These are phyloP conservation scores for Plecotus auritus DNA, from an alignment of 2,113 vertebrate genomes.

Conservation along the genomic window DNA sequence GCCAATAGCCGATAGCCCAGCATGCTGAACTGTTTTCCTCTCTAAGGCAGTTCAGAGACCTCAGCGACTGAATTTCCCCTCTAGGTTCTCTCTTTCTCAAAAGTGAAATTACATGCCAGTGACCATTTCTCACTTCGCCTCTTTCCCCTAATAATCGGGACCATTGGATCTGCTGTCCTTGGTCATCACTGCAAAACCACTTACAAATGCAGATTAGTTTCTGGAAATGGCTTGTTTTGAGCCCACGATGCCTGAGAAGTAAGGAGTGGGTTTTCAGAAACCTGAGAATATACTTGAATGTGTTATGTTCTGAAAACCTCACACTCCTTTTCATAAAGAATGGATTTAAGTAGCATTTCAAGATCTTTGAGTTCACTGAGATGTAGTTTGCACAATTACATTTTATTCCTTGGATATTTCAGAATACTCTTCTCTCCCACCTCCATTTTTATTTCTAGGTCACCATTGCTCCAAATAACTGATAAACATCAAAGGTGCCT, in stretches of 20 bases:
- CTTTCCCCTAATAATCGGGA: background rate
- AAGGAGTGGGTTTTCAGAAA: conserved; percentile 33
- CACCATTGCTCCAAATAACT: background rate
- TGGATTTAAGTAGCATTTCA: background rate
- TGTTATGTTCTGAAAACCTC: background rate
- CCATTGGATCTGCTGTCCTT: background rate
- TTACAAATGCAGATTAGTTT: conserved; percentile 25
- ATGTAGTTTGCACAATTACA: background rate
- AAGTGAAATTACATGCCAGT: conserved; percentile 49
- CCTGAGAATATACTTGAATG: background rate
- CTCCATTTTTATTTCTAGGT: background rate
- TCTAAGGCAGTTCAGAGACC: conserved; percentile 20
- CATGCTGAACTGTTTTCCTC: conserved; percentile 57
- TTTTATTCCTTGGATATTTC: background rate
- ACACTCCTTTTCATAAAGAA: background rate
- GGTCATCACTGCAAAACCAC: background rate
- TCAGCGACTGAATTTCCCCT: background rate
- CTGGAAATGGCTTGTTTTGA: conserved; percentile 22
- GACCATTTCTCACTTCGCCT: background rate
- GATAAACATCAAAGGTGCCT: background rate
- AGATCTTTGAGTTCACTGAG: conserved; percentile 6
- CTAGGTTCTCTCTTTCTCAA: conserved; percentile 49
- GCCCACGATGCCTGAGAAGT: conserved; percentile 34
- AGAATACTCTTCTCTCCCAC: background rate
- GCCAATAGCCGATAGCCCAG: background rate